Conservation (phyloP, 2,113 vertebrate genomes). For the Lipophrys pholis region DNA sequence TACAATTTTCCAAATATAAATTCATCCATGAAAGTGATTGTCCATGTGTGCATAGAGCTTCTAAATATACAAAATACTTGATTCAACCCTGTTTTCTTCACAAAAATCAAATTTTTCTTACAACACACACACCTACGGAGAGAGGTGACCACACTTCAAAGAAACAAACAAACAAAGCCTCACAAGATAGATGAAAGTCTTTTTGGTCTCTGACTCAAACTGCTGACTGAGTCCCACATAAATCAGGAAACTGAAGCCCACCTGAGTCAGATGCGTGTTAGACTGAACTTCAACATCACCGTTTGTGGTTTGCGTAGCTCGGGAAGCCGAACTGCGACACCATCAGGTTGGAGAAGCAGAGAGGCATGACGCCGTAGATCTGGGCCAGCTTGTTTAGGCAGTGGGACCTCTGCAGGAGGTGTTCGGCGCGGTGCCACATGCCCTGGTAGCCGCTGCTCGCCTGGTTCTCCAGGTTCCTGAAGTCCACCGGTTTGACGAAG, state of each 20-base stretch:
- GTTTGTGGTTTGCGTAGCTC: slow-evolving; percentile 94
- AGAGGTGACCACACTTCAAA: no score
- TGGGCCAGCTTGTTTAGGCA: slow-evolving; percentile 91
- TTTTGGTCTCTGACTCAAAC: background rate
- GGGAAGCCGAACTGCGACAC: slow-evolving; percentile 97
- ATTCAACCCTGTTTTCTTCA: background rate
- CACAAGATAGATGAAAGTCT: background rate
- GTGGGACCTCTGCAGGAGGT: slow-evolving; percentile 93
- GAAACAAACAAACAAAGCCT: background rate
- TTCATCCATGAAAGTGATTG: background rate
- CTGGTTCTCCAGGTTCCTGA: slow-evolving; percentile 92
- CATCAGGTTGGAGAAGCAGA: slow-evolving; percentile 94
- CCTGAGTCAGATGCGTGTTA: no score
- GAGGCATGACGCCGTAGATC: slow-evolving; percentile 92
- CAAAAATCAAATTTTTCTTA: background rate
- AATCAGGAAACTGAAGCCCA: background rate
- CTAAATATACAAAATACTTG: background rate
- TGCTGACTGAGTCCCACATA: background rate
- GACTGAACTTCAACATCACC: slow-evolving; percentile 73
- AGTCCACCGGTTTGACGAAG: slow-evolving; percentile 93
- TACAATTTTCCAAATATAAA: background rate
- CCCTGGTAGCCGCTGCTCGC: slow-evolving; percentile 90
- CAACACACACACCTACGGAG: no score
- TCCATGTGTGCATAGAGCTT: slow-evolving; percentile 7
- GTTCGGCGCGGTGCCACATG: slow-evolving; percentile 95